These are phyloP conservation scores for Timandra comae DNA, from an alignment of 2,888 invertebrate genomes.

Conservation along the genomic window DNA sequence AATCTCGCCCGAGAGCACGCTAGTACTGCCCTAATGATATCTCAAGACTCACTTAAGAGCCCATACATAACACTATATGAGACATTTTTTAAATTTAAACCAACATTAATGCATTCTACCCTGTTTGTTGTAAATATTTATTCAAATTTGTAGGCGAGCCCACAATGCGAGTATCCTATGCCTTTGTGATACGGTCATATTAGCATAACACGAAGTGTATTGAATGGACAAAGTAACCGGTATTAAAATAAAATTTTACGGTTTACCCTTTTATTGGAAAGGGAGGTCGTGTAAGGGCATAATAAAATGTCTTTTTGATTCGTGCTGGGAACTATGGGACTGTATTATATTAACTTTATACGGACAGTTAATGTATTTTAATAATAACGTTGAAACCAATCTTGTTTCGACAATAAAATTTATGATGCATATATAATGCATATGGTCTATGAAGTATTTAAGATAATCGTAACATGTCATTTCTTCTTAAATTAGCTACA, in stretches of 20 bases:
- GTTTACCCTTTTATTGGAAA: constrained; percentile 66
- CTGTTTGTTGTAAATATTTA: constrained; percentile 72
- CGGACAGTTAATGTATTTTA: no score
- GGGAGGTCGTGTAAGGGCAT: constrained; percentile 54
- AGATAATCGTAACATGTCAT: no score
- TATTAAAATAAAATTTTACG: constrained; percentile 68
- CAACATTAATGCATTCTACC: constrained; percentile 69
- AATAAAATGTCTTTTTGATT: constrained; percentile 55
- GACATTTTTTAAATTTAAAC: constrained; percentile 76
- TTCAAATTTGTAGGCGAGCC: constrained; percentile 69
- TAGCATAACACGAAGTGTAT: constrained; percentile 67
- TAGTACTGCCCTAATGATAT: constrained; percentile 70
- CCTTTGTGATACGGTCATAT: constrained; percentile 58
- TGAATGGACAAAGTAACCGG: constrained; percentile 67
- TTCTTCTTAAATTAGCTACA: no score
- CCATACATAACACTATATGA: constrained; percentile 73
- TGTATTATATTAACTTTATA: no score
- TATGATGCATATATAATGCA: no score
- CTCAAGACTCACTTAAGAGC: constrained; percentile 69
- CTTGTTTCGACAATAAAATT: no score
- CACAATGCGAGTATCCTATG: constrained; percentile 47
- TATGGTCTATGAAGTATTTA: no score
- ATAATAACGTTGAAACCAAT: no score
- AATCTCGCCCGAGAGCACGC: constrained; percentile 56
- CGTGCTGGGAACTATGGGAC: constrained; percentile 35